Evolutionary conservation across 1,140 invertebrate genomes (phyloP), one percentile per base, ranked within the genome.

Genomic region (Drosophila saltans): DNA sequence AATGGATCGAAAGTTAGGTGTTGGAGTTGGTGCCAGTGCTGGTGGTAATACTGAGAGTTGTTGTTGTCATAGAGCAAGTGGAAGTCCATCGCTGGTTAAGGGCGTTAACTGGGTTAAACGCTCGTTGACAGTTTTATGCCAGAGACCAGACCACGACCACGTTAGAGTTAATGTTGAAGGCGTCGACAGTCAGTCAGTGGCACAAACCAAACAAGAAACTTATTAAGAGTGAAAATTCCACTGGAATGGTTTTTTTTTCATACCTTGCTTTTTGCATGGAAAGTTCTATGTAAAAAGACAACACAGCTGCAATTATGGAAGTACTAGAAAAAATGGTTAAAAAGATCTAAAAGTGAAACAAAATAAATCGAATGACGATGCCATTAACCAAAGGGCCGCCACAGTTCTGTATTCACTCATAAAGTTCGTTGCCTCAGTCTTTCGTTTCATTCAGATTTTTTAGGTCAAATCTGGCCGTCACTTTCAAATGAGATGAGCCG

Each of bases 221-320:
- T 89, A 78, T 78, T 89, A 88, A 89, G 83, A 88, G 83, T 88
- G 83, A 88, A 88, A 88, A 88, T 88, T 88, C 76, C 88, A 57
- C 56, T 61, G 72, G 83, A 88, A 88, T 80, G 66, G 55, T 16
- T 80, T 82, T 88, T 71, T 81, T 82, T 88, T 71, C 78, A 69
- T 61, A 74, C 45, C 56, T 59, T 3, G 1, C 40, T 45, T 77
- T 66, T 68, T 85, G 78, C 78, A 75, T 86, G 76, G 71, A 85
- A 81, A 81, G 79, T 59, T 57, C 40, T 68, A 69, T 72, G 55
- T 7, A 40, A 76, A 72, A 43, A 75, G 72, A 65, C 69, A 74
- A 45, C 43, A 45, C 33, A 45, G 39, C 60, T 72, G 82, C 80
- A 88, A 88, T 88, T 88, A 88, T 68, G 66, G 43, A 10, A 24